Evolutionary conservation across 2,113 vertebrate species (phyloP).

Genomic region (Tyto alba): DNA sequence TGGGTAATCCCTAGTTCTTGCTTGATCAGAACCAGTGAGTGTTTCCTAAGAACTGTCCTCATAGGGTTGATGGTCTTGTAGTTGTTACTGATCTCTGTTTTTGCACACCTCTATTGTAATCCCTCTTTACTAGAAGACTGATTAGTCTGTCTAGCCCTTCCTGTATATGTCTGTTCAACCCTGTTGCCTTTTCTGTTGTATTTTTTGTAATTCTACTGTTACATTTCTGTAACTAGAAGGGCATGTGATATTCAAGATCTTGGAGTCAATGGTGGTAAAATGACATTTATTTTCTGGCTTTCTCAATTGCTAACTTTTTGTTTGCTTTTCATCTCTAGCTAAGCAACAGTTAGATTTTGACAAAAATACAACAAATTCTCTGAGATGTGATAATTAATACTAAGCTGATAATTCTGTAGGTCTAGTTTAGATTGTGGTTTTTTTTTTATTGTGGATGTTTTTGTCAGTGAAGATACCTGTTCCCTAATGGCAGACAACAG

Average conservation of each 20-base stretch:
- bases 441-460: not conserved
- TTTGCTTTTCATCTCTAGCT: not conserved
- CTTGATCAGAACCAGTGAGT: not conserved
- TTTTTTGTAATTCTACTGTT: not conserved
- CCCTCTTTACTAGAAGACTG: not conserved
- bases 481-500: not conserved
- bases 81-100: not conserved
- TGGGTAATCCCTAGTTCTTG: not conserved
- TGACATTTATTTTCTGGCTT: not conserved
- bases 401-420: not conserved
- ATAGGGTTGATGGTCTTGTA: not conserved
- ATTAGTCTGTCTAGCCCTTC: not conserved
- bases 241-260: not conserved
- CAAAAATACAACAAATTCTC: not conserved
- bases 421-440: not conserved
- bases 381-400: not conserved
- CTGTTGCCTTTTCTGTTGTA: not conserved
- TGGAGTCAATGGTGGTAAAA: not conserved
- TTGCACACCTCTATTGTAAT: not conserved
- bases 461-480: not conserved
- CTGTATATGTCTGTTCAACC: not conserved
- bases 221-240: not conserved
- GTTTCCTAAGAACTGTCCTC: not conserved
- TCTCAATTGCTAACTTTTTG: not conserved
- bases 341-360: not conserved